Evolutionary conservation across 2,888 invertebrate genomes (phyloP).

Genomic region (Thereva nobilitata): DNA sequence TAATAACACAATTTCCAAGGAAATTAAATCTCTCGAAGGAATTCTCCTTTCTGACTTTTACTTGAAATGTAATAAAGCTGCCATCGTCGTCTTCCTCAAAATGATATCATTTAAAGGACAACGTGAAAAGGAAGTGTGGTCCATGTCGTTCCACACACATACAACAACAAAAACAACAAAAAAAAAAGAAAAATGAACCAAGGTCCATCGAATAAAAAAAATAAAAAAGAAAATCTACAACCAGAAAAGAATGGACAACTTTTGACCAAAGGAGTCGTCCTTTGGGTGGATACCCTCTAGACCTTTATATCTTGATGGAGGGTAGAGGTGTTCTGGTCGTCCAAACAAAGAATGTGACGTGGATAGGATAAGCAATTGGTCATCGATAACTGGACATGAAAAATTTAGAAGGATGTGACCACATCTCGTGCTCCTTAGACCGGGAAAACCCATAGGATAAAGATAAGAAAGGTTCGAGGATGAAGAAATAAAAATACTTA

Average conservation of each 20-base stretch:
- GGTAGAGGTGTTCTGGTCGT: conserved; percentile 16
- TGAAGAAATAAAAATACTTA: neutral
- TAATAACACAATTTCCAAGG: conserved; percentile 29
- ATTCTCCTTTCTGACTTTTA: conserved; percentile 17
- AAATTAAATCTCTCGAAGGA: conserved; percentile 32
- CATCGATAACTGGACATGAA: conserved; percentile 17
- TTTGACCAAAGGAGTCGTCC: neutral
- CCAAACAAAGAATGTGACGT: conserved; percentile 24
- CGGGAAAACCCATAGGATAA: conserved; percentile 15
- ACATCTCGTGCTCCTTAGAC: neutral
- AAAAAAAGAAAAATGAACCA: neutral
- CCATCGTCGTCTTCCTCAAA: neutral
- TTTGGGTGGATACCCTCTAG: too few relatives aligned
- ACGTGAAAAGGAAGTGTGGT: conserved; percentile 20
- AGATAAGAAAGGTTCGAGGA: conserved; percentile 4
- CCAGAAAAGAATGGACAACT: neutral
- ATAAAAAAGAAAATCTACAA: conserved; percentile 9
- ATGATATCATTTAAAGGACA: neutral
- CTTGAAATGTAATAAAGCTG: conserved; percentile 29
- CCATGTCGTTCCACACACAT: conserved; percentile 11
- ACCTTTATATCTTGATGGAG: neutral
- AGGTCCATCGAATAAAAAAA: neutral
- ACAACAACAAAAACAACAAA: neutral
- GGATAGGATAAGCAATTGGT: conserved; percentile 29
- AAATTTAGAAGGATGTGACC: conserved; percentile 15